Conservation (phyloP, 2,888 invertebrate genomes). For the Oligia strigilis region DNA sequence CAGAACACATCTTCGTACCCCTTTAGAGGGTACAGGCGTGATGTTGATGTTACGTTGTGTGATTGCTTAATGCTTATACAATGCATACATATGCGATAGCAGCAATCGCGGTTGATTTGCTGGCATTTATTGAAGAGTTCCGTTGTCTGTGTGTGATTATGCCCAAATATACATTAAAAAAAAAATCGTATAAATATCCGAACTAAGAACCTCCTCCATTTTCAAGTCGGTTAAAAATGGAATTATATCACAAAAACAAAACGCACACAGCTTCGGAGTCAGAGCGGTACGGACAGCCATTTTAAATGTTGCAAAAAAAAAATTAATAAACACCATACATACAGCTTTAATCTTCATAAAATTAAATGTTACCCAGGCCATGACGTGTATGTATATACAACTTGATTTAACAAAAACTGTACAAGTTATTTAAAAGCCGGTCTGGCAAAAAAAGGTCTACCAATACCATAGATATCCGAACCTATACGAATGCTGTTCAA, state of each 20-base stretch:
- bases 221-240: too few species aligned
- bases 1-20: too few species aligned
- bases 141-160: too few species aligned
- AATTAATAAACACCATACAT: not conserved
- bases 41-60: too few species aligned
- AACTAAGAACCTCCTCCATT: too few species aligned
- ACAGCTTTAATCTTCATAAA: slow-evolving; percentile 3
- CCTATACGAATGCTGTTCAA: not conserved
- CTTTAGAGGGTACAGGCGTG: too few species aligned
- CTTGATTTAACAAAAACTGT: slow-evolving; percentile 35
- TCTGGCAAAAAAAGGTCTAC: slow-evolving; percentile 28
- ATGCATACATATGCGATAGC: too few species aligned
- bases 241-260: not conserved
- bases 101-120: too few species aligned
- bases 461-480: not conserved
- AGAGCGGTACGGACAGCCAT: not conserved
- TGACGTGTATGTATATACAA: slow-evolving; percentile 20
- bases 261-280: not conserved
- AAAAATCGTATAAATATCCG: too few species aligned
- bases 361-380: not conserved
- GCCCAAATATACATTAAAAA: too few species aligned
- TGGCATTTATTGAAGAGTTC: too few species aligned
- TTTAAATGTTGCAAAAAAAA: not conserved
- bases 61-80: too few species aligned
- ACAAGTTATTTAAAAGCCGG: slow-evolving; percentile 2